phyloP scores from a whole-genome alignment of 2,888 invertebrate species.

The Caenorhabditis parvicauda region DNA sequence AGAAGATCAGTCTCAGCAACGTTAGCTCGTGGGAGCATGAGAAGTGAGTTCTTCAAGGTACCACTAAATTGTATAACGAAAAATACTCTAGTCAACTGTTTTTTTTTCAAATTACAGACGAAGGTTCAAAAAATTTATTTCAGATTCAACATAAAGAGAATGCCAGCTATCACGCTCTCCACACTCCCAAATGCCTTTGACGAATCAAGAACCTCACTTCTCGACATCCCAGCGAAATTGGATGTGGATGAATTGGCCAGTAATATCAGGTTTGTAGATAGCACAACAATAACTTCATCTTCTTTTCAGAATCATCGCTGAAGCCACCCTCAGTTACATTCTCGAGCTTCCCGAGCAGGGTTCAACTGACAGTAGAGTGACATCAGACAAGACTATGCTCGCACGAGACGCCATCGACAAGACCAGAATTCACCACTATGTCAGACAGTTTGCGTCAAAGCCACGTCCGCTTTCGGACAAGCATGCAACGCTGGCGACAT shows the following conservation, averaged over 20 bases:
- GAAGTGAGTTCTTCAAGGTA: constrained; percentile 13
- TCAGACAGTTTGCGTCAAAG: constrained; percentile 32
- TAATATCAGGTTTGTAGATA: constrained; percentile 18
- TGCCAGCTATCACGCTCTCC: constrained; percentile 88
- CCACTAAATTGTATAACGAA: not conserved
- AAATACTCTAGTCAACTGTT: not conserved
- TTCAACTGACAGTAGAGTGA: constrained; percentile 28
- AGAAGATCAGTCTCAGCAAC: constrained; percentile 87
- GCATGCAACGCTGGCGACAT: constrained; percentile 29
- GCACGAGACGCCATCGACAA: constrained; percentile 38
- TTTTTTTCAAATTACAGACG: too few species aligned
- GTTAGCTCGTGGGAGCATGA: constrained; percentile 84
- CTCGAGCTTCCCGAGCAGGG: constrained; percentile 62
- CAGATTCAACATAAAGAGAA: constrained; percentile 83
- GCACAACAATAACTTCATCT: not conserved
- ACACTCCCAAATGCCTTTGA: constrained; percentile 68
- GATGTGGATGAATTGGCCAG: constrained; percentile 53
- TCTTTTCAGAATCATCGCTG: constrained; percentile 71
- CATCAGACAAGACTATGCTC: constrained; percentile 35
- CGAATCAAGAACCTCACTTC: constrained; percentile 63
- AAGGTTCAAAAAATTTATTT: not conserved
- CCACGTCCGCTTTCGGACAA: constrained; percentile 38
- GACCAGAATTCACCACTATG: constrained; percentile 26
- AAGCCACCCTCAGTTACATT: constrained; percentile 75
- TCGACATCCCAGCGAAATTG: constrained; percentile 61